Evolutionary conservation across 2,888 invertebrate genomes (phyloP).

Genomic region (Cenopis cana): DNA sequence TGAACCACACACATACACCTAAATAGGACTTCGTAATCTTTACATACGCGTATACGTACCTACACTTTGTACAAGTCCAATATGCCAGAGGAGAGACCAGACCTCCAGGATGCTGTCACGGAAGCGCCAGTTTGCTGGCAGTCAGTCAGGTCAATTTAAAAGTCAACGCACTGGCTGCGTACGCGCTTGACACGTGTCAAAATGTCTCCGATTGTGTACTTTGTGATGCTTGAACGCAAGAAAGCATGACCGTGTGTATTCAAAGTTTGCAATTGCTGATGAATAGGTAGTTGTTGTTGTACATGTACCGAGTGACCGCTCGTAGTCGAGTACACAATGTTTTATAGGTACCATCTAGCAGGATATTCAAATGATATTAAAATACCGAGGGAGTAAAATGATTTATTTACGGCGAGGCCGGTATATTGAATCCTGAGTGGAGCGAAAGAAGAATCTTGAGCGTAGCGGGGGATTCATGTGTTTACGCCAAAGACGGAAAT

Average conservation of each 20-base stretch:
- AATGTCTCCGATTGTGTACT: slow-evolving; percentile 47
- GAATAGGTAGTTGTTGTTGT: too few relatives aligned
- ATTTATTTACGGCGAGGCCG: too few relatives aligned
- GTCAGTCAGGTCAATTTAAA: slow-evolving; percentile 47
- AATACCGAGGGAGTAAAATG: too few relatives aligned
- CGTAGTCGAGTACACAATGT: too few relatives aligned
- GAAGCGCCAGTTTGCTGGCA: slow-evolving; percentile 44
- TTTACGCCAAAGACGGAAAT: too few relatives aligned
- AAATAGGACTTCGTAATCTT: background rate
- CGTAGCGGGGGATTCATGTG: too few relatives aligned
- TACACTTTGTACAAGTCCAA: slow-evolving; percentile 21
- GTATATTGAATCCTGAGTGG: too few relatives aligned
- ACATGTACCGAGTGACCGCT: too few relatives aligned
- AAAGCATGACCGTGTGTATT: slow-evolving; percentile 42
- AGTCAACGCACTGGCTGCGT: slow-evolving; percentile 42
- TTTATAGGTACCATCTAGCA: too few relatives aligned
- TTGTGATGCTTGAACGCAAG: slow-evolving; percentile 36
- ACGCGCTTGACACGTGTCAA: slow-evolving; percentile 45
- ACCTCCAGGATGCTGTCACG: slow-evolving; percentile 42
- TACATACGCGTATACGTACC: background rate
- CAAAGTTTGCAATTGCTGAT: slow-evolving; percentile 13
- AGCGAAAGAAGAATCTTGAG: too few relatives aligned
- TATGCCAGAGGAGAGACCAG: slow-evolving; percentile 33
- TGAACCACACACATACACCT: too few relatives aligned
- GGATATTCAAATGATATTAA: too few relatives aligned